These are phyloP conservation scores for Corythornis leucogaster DNA, from an alignment of 2,797 vertebrate species.

Conservation along the genomic window DNA sequence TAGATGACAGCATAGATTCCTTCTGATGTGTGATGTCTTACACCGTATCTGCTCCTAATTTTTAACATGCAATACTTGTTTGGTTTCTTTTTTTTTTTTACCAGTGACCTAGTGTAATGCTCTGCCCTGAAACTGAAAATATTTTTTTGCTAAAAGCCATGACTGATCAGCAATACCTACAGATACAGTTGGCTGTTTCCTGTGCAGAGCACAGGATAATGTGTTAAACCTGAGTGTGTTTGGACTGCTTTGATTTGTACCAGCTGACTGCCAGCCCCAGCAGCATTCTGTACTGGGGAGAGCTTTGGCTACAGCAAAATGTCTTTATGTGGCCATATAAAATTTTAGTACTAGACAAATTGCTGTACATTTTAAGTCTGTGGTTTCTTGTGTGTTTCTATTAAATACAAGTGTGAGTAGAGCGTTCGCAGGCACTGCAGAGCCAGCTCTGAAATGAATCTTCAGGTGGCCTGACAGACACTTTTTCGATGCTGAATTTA, in stretches of 20 bases:
- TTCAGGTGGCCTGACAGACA: background rate
- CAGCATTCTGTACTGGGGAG: background rate
- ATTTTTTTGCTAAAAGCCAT: background rate
- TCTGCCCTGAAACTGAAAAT: background rate
- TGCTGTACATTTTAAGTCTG: slow-evolving; percentile 6
- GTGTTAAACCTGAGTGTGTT: slow-evolving; percentile 6
- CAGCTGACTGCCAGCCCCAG: background rate
- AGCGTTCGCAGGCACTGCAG: background rate
- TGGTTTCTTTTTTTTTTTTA: background rate
- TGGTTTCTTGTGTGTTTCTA: background rate
- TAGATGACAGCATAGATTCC: slow-evolving; percentile 15
- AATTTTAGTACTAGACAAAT: slow-evolving; percentile 42
- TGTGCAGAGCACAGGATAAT: background rate
- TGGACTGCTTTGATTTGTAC: slow-evolving; percentile 41
- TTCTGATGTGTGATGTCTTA: slow-evolving; percentile 6
- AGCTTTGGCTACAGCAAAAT: slow-evolving; percentile 34
- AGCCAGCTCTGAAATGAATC: slow-evolving; percentile 3
- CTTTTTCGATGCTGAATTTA: background rate
- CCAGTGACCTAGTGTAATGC: background rate
- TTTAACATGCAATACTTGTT: background rate
- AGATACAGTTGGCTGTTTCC: background rate
- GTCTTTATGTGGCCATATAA: slow-evolving; percentile 34
- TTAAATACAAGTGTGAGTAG: background rate
- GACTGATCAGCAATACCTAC: background rate
- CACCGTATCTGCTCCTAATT: background rate